A percentile compares a stretch with the other conserved stretches of the same genome.
These are phyloP conservation scores for Psephotus haematonotus DNA, from an alignment of 2,113 vertebrate species.

Conservation along the genomic window DNA sequence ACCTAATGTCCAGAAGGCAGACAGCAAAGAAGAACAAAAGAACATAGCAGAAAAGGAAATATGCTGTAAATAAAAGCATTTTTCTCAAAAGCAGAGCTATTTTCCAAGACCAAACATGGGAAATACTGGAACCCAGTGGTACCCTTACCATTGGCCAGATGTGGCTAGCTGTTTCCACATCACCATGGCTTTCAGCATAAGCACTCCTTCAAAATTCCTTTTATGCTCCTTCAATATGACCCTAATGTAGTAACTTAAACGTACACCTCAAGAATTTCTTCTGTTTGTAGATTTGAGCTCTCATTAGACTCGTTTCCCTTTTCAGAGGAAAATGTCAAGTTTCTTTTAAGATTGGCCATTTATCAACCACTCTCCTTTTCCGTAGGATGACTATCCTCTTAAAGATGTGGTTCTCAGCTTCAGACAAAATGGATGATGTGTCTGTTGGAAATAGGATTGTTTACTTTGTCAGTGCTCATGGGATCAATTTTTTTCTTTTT, in stretches of 20 bases:
- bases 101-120: background rate
- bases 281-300: background rate
- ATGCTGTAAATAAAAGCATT: background rate
- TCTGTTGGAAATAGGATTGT: conserved; percentile 25
- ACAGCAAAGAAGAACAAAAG: background rate
- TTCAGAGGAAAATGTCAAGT: background rate
- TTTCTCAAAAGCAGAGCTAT: background rate
- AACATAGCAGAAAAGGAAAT: background rate
- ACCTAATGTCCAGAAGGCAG: background rate
- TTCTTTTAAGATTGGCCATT: background rate
- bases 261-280: background rate
- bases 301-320: background rate
- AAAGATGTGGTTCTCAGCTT: background rate
- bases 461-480: conserved; percentile 10
- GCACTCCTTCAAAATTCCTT: background rate
- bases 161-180: background rate
- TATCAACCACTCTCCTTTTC: background rate
- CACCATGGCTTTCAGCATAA: fast-evolving
- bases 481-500: background rate
- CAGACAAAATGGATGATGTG: conserved; percentile 62
- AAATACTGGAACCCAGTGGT: background rate
- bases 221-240: background rate
- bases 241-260: background rate
- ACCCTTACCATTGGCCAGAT: background rate
- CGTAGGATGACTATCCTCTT: background rate